Evolutionary conservation across 2,113 vertebrate species (phyloP).

Genomic region (Tachysurus fulvidraco): DNA sequence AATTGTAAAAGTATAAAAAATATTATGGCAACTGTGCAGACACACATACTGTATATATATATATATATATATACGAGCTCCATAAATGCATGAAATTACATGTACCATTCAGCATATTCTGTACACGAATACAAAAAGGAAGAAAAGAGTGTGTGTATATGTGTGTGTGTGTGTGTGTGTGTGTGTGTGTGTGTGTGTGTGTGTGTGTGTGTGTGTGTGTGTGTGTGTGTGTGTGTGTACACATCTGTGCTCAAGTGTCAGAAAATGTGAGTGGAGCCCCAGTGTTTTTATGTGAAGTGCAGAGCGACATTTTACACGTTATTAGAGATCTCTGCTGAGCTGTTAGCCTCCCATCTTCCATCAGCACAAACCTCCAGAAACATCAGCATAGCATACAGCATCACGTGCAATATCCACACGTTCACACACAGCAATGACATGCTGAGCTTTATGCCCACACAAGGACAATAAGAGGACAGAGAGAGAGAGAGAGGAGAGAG

Average conservation of each 20-base stretch:
- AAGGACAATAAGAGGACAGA: slow-evolving; percentile 23
- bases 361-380: slow-evolving; percentile 65
- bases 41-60: not conserved
- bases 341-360: slow-evolving; percentile 59
- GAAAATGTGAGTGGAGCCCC: slow-evolving; percentile 12
- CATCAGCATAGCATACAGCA: slow-evolving; percentile 62
- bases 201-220: not conserved
- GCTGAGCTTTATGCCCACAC: slow-evolving; percentile 6
- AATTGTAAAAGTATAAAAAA: too few relatives aligned
- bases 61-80: not conserved
- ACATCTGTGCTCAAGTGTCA: not conserved
- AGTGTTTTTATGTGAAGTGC: slow-evolving; percentile 10
- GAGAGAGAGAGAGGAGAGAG: not conserved
- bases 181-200: not conserved
- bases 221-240: slow-evolving; percentile 7
- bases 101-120: not conserved
- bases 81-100: not conserved
- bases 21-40: too few relatives aligned
- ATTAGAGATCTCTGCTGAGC: slow-evolving; percentile 71
- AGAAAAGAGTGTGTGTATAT: not conserved
- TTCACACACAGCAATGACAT: not conserved
- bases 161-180: not conserved
- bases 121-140: not conserved
- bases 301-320: slow-evolving; percentile 64
- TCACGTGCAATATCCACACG: slow-evolving; percentile 41